Evolutionary conservation across 2,888 invertebrate species (phyloP).

Genomic region (Andrena flavipes): DNA sequence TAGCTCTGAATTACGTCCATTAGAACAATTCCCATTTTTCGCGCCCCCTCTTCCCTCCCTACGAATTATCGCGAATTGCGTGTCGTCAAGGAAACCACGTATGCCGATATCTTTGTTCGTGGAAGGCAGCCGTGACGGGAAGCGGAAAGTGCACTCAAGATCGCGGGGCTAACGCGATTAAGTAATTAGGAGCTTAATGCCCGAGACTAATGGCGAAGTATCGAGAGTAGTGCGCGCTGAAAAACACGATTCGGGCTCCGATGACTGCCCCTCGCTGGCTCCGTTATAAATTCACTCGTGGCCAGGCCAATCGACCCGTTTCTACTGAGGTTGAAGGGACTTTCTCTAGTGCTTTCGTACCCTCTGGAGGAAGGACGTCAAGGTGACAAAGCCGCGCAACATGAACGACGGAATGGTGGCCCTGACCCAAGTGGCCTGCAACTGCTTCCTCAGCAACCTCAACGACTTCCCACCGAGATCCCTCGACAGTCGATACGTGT

Average conservation of each 20-base stretch:
- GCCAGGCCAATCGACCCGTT: neutral
- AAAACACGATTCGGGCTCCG: slow-evolving; percentile 26
- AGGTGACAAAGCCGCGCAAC: slow-evolving; percentile 91
- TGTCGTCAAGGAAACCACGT: slow-evolving; percentile 36
- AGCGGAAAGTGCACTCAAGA: slow-evolving; percentile 65
- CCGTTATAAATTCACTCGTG: slow-evolving; percentile 2
- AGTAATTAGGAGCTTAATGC: slow-evolving; percentile 70
- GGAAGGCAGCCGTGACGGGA: slow-evolving; percentile 60
- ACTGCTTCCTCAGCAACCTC: slow-evolving; percentile 88
- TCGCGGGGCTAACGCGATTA: slow-evolving; percentile 63
- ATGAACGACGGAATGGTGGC: slow-evolving; percentile 93
- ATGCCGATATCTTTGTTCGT: slow-evolving; percentile 34
- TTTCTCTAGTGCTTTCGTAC: slow-evolving; percentile 85
- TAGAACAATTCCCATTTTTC: slow-evolving; percentile 50
- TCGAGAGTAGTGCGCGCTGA: slow-evolving; percentile 40
- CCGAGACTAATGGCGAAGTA: slow-evolving; percentile 72
- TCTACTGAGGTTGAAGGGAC: neutral
- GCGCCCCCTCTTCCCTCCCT: neutral
- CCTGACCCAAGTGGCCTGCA: slow-evolving; percentile 90
- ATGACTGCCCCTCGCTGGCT: neutral
- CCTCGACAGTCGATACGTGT: slow-evolving; percentile 88
- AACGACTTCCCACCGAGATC: slow-evolving; percentile 88
- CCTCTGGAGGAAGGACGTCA: slow-evolving; percentile 93
- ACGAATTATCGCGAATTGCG: slow-evolving; percentile 54
- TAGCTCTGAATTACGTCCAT: slow-evolving; percentile 41